Conservation (phyloP, 1,140 invertebrate genomes). For the Tachypleus tridentatus region DNA sequence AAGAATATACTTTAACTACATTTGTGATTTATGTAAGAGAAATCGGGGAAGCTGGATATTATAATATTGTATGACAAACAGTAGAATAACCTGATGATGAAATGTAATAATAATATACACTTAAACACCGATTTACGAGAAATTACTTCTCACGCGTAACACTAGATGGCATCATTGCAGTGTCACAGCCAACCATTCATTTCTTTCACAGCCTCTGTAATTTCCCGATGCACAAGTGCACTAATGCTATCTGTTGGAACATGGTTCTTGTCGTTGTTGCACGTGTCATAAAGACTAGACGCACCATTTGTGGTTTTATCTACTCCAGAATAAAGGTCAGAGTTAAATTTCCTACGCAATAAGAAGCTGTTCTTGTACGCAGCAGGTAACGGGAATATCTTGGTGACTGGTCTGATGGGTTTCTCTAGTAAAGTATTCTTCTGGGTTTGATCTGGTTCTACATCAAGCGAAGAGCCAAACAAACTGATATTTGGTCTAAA, state of each 20-base stretch:
- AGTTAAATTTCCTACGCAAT: conserved; percentile 20
- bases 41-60: no score
- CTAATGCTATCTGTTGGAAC: conserved; percentile 13
- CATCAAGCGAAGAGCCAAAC: no score
- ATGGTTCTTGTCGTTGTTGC: background rate
- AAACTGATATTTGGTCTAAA: background rate
- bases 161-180: background rate
- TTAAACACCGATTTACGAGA: no score
- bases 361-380: conserved; percentile 22
- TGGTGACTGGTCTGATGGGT: background rate
- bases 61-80: no score
- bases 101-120: no score
- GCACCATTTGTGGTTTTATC: background rate
- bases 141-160: no score
- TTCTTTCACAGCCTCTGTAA: conserved; percentile 21
- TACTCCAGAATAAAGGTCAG: conserved; percentile 19
- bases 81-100: no score
- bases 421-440: no score
- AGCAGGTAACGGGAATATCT: conserved; percentile 21
- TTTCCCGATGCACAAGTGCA: conserved; percentile 23
- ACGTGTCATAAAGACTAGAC: no score
- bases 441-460: no score
- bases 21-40: no score
- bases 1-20: no score
- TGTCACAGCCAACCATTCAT: conserved; percentile 21